Conservation (phyloP, 1,140 invertebrate genomes). For the Solenopsis invicta region DNA sequence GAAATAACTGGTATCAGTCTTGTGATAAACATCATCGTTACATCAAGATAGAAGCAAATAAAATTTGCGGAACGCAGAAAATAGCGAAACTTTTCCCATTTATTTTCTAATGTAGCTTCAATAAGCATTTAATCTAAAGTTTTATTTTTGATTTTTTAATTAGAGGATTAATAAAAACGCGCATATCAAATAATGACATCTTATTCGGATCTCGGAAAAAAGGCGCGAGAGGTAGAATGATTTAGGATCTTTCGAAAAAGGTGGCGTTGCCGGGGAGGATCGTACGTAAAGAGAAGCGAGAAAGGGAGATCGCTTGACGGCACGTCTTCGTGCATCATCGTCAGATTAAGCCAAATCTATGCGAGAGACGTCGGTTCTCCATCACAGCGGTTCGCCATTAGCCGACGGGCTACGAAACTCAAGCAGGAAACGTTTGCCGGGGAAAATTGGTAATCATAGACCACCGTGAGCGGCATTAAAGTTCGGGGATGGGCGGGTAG, state of each 20-base stretch:
- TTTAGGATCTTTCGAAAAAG: background rate
- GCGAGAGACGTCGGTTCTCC: slow-evolving; percentile 70
- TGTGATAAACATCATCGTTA: slow-evolving; percentile 2
- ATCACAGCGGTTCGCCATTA: slow-evolving; percentile 75
- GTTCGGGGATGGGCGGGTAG: slow-evolving; percentile 81
- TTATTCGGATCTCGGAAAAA: background rate
- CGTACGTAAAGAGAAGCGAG: background rate
- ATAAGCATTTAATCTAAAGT: background rate
- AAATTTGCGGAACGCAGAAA: background rate
- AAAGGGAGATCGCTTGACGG: background rate
- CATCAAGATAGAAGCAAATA: slow-evolving; percentile 31
- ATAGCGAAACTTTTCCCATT: background rate
- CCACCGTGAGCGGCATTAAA: slow-evolving; percentile 86
- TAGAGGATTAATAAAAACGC: background rate
- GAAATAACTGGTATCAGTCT: slow-evolving; percentile 39
- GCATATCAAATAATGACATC: background rate
- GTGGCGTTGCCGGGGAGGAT: background rate
- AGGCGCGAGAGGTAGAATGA: background rate
- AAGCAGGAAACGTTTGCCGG: slow-evolving; percentile 84
- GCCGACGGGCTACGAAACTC: slow-evolving; percentile 80
- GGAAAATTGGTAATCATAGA: slow-evolving; percentile 88
- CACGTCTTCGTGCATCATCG: slow-evolving; percentile 67
- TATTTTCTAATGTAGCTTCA: background rate
- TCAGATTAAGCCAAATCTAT: slow-evolving; percentile 72
- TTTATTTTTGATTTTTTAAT: background rate